Conservation (phyloP, 1,140 invertebrate species). For the Vanessa atalanta region DNA sequence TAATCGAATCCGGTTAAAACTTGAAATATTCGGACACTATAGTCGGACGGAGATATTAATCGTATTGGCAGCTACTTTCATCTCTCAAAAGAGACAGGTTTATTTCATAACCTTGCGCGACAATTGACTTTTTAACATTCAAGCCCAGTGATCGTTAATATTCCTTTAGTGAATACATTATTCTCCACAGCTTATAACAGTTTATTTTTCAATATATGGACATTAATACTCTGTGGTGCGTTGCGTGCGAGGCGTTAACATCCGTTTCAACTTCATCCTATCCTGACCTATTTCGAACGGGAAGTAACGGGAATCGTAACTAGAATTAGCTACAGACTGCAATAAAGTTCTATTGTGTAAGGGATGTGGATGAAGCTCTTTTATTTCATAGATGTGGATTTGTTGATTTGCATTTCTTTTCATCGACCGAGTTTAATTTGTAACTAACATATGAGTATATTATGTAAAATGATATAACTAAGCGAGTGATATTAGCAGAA, state of each 20-base stretch:
- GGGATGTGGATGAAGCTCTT: not conserved
- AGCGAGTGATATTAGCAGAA: too few species aligned
- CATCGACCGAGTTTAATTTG: too few species aligned
- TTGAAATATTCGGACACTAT: constrained; percentile 9
- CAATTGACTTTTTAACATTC: not conserved
- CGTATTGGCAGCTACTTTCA: not conserved
- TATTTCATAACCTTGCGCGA: constrained; percentile 2
- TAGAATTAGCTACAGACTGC: constrained; percentile 14
- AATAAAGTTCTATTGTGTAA: constrained; percentile 7
- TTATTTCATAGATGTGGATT: not conserved
- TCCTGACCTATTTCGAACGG: constrained; percentile 34
- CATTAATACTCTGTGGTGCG: constrained; percentile 5
- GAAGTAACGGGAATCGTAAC: constrained; percentile 15
- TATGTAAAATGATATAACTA: too few species aligned
- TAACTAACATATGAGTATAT: too few species aligned
- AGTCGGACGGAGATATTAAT: not conserved
- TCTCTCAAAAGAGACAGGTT: constrained; percentile 4
- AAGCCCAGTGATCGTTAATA: not conserved
- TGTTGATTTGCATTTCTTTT: not conserved
- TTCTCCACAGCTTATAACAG: not conserved
- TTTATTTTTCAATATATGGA: constrained; percentile 11
- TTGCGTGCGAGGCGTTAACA: constrained; percentile 18
- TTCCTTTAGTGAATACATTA: constrained; percentile 1
- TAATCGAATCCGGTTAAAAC: constrained; percentile 1
- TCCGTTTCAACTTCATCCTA: constrained; percentile 33